Evolutionary conservation across 1,140 invertebrate species (phyloP), one percentile per base, ranked within the genome.

Genomic region (Penaeus japonicus): DNA sequence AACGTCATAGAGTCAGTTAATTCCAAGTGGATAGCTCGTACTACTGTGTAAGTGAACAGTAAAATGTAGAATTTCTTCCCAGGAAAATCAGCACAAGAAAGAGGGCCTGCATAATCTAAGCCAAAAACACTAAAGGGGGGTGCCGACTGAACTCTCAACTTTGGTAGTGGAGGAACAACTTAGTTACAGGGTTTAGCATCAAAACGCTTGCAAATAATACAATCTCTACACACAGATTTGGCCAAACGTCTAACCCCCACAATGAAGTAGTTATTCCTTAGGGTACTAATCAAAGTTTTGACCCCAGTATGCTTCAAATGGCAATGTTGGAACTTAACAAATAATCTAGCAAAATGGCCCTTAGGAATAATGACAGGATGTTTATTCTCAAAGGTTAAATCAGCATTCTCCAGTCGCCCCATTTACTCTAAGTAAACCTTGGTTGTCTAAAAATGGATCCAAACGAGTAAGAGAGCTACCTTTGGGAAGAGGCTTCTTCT

Each of bases 1-100:
- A 17, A 18, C 20, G 62, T n/a, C n/a, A 78, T 39, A 80, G n/a
- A 54, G 17, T 70, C n/a, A 17, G 53, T 20, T 4, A 88, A 32
- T 57, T 88, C 86, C 32, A 85, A 84, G 27, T 89, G 87, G n/a
- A 89, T 53, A 24, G 80, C 12, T 27, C 80, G 57, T n/a, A n/a
- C 30, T 12, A 81, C 62, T 86, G 81, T 18, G 53, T 77, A 89
- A 24, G 83, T 86, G 32, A 84, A 84, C 47, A 75, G 20, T 12
- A 18, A 24, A 18, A 83, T 47, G 27, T 89, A 89, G 3, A 89
- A 53, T 20, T 89, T 89, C 47, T 85, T 89, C 54, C 12, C 5
- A 27, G 78, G 55, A 30, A 32, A 27, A 75, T 84, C 17, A 83
- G 32, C 62, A 24, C 30, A 39, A 83, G 55, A 47, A 35, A 30